Evolutionary conservation across 2,888 invertebrate species (phyloP).

Genomic region (Leucophora obtusa): DNA sequence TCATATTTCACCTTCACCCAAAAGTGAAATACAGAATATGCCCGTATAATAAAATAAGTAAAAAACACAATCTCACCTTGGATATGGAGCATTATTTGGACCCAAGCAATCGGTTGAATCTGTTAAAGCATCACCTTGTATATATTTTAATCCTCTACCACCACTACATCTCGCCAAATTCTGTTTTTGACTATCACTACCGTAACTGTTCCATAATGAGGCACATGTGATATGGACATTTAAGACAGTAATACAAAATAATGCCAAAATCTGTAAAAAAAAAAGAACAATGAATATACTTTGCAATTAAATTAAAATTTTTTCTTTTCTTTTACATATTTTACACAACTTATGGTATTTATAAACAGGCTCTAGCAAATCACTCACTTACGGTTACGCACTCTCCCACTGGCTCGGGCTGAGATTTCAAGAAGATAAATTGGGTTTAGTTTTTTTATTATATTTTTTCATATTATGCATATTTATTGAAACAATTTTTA

Average conservation of each 20-base stretch:
- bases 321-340: not conserved
- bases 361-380: no score
- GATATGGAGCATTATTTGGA: constrained; percentile 90
- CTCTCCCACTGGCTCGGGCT: no score
- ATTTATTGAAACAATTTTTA: no score
- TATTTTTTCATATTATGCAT: no score
- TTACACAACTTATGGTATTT: constrained; percentile 21
- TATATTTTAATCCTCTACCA: constrained; percentile 86
- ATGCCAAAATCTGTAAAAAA: constrained; percentile 72
- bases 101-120: constrained; percentile 89
- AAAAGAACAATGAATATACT: constrained; percentile 26
- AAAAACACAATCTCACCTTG: constrained; percentile 82
- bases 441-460: no score
- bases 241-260: constrained; percentile 71
- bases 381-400: no score
- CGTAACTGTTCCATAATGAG: constrained; percentile 75
- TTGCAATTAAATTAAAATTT: constrained; percentile 31
- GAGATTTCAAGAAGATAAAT: no score
- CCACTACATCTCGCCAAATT: constrained; percentile 78
- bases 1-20: no score
- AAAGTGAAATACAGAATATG: no score
- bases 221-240: constrained; percentile 69
- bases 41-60: no score
- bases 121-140: constrained; percentile 92
- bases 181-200: constrained; percentile 66